Evolutionary conservation across 2,888 invertebrate genomes (phyloP), one percentile per base, ranked within the genome.

Genomic region (Saturnia pavonia): DNA sequence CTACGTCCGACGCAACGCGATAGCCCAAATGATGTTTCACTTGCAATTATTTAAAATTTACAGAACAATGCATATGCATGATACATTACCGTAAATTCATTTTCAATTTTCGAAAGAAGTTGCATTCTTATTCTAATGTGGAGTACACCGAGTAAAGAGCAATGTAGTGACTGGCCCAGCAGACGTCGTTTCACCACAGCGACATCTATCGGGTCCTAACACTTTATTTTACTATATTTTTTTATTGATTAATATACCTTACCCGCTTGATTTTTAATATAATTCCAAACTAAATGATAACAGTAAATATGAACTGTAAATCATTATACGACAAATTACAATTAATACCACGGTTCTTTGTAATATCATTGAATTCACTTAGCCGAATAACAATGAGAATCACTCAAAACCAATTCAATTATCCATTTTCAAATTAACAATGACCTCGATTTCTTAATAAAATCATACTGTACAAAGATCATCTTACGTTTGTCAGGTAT

Each of bases 51-150:
- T 76, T 76, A 75, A 76, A 76, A 74, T 74, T 71, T 70, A 57
- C 71, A 67, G 72, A 72, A 71, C 73, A 74, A 76, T 76, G 72
- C 75, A 76, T 76, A 76, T 76, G 73, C 76, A 76, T 74, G 76
- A 75, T 74, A 75, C 73, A 73, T 73, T 75, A 63, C 25, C 27
- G 57, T 27, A 60, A 60, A 60, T 60, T 12, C 25, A 60, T 60
- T 60, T 25, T 4, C 48, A 19, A 19, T 48, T 16, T 19, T 48
- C 19, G 16, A 19, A 48, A 6, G 48, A 19, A 6, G 48, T 8
- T 25, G 6, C 34, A 34, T 34, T 34, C 34, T 34, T 6, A 4
- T 34, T 6, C 34, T 34, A 34, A 34, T 34, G 2, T 34, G 34
- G 34, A 6, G 6, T 34, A 34, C 34, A 34, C 6, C 2, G 34